These are phyloP conservation scores for Cettia cetti DNA, from an alignment of 2,113 vertebrate genomes.

Conservation along the genomic window DNA sequence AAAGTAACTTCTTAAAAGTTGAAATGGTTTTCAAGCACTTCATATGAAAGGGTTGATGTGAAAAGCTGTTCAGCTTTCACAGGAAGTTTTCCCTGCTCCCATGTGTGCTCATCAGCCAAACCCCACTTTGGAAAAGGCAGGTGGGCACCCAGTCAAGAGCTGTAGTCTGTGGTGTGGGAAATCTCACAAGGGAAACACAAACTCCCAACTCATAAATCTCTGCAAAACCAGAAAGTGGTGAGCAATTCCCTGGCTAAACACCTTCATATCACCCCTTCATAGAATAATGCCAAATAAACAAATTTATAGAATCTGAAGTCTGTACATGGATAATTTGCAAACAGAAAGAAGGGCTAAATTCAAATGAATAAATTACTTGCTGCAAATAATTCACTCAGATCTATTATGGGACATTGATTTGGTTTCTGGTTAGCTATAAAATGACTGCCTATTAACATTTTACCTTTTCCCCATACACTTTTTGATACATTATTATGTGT, in stretches of 20 bases:
- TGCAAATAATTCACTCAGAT: constrained; percentile 55
- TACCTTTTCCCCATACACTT: constrained; percentile 58
- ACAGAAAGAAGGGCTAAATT: constrained; percentile 34
- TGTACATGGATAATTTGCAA: constrained; percentile 49
- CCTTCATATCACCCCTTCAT: background rate
- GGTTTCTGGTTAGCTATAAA: constrained; percentile 64
- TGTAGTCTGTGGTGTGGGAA: background rate
- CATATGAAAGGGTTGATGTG: background rate
- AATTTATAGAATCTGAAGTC: constrained; percentile 49
- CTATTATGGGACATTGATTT: constrained; percentile 65
- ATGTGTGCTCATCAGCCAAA: background rate
- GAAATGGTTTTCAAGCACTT: background rate
- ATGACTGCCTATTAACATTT: constrained; percentile 67
- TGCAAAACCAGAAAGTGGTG: background rate
- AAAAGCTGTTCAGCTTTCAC: background rate
- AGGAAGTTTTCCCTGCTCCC: background rate
- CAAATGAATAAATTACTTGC: constrained; percentile 59
- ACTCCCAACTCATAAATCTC: background rate
- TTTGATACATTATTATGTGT: constrained; percentile 70
- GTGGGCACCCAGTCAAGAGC: background rate
- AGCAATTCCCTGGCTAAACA: constrained; percentile 13
- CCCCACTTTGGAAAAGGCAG: background rate
- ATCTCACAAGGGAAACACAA: background rate
- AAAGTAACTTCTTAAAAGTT: background rate
- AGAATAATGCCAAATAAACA: constrained; percentile 42